Percentiles rank a stretch among this genome's conserved stretches.
Evolutionary conservation across 1,140 invertebrate genomes (phyloP).

Genomic region (Pogonognathellus flavescens): DNA sequence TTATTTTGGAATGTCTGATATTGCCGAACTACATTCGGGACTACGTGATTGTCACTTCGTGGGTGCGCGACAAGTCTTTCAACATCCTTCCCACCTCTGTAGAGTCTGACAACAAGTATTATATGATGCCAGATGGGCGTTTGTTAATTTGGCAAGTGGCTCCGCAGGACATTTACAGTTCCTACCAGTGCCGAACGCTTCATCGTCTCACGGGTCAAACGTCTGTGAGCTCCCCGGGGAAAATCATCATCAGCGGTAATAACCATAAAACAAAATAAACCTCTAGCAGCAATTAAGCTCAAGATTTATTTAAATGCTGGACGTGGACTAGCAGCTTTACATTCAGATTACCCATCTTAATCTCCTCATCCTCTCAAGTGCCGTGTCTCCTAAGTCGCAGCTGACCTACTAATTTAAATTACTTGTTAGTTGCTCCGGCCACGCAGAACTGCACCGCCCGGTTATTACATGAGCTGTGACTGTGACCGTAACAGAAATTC

Average conservation of each 20-base stretch:
- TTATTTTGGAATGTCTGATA: constrained; percentile 52
- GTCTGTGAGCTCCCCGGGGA: constrained; percentile 80
- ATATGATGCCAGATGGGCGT: constrained; percentile 61
- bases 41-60: constrained; percentile 62
- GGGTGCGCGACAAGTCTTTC: constrained; percentile 60
- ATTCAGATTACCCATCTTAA: constrained; percentile 16
- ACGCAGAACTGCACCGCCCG: too few relatives aligned
- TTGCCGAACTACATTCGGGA: constrained; percentile 57
- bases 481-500: not conserved
- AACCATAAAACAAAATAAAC: constrained; percentile 69
- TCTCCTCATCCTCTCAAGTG: not conserved
- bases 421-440: too few relatives aligned
- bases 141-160: constrained; percentile 63
- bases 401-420: not conserved
- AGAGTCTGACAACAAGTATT: constrained; percentile 53
- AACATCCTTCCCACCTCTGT: constrained; percentile 57
- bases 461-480: not conserved
- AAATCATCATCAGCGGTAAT: constrained; percentile 80
- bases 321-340: not conserved
- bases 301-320: constrained; percentile 32
- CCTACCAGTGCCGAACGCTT: constrained; percentile 60
- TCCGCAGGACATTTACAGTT: constrained; percentile 50
- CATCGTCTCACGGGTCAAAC: constrained; percentile 70
- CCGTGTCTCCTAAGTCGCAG: not conserved
- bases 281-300: not conserved